These are phyloP conservation scores for Bombus affinis DNA, from an alignment of 1,140 invertebrate genomes.

Conservation along the genomic window DNA sequence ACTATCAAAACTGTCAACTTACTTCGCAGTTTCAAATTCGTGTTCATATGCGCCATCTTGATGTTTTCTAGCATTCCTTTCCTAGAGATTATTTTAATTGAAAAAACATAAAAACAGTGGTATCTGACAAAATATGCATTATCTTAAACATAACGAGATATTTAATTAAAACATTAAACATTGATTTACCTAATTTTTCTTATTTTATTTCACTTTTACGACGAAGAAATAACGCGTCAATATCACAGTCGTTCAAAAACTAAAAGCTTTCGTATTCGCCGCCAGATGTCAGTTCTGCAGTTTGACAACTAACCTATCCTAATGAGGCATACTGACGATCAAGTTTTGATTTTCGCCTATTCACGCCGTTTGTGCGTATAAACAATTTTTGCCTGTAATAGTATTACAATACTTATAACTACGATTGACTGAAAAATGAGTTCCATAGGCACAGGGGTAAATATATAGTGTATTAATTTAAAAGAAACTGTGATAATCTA, in stretches of 20 bases:
- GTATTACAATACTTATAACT: neutral
- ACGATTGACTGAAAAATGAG: conserved; percentile 87
- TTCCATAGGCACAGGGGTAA: conserved; percentile 97
- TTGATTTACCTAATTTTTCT: neutral
- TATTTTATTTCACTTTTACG: neutral
- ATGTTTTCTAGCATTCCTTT: neutral
- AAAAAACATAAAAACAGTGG: neutral
- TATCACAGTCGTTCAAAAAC: neutral
- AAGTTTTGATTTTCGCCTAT: conserved; percentile 66
- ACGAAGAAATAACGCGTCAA: neutral
- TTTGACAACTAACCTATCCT: conserved; percentile 13
- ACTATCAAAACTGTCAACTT: too few relatives aligned
- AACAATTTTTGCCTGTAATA: conserved; percentile 53
- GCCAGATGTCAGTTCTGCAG: conserved; percentile 10
- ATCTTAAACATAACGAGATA: neutral
- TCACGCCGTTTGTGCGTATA: conserved; percentile 49
- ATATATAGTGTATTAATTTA: conserved; percentile 74
- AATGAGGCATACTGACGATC: conserved; percentile 5
- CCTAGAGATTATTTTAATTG: neutral
- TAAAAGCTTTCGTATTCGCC: neutral
- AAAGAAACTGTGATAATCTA: conserved; percentile 39
- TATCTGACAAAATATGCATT: neutral
- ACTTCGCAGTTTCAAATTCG: neutral
- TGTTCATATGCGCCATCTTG: neutral
- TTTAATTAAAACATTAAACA: neutral